Evolutionary conservation across 2,888 invertebrate genomes (phyloP), one percentile per base, ranked within the genome.

Genomic region (Phalera bucephala): DNA sequence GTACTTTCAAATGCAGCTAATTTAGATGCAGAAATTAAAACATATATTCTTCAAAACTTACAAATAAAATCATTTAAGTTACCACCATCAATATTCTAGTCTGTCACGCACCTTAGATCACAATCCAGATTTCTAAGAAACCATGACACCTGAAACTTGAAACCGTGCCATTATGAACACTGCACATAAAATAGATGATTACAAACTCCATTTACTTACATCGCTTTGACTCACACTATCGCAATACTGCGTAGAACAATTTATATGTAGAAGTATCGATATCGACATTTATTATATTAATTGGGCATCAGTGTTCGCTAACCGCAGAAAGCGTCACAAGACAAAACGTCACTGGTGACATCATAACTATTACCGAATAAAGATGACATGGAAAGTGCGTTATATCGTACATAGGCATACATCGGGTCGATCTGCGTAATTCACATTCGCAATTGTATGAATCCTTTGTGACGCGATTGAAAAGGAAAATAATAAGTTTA

Each of bases 341-440:
- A 37, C 36, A 33, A 13, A 17, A 57, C 72, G 68, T 69, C 65
- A 56, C 40, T 31, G 21, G 36, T 61, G 55, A 63, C 58, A 48
- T 75, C 69, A 72, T 55, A 52, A 52, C 54, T 58, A 29, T 64
- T 65, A 62, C 60, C 58, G 63, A 70, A 63, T 51, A 45, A 36
- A 46, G 59, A 67, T 62, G 71, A 68, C 66, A 67, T 58, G 57
- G 61, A 69, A 66, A 68, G 66, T 68, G 49, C 51, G 39, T 12
- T 13, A 8, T 26, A 1, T 13, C 2, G 11, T 13, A 12, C 3
- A 11, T 6, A 23, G 9, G 26, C 8, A 13, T 17, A 17, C 17
- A 17, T 5, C 5, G 14, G 2, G 12, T 12, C 25, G 25, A 25
- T 25, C 2, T 25, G 11, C 12, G 25, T 25, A 8, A 25, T 8